Percentiles rank a stretch among this genome's conserved stretches.
phyloP scores from a whole-genome alignment of 2,888 invertebrate species.

The Drosophila nr. perissopoda region DNA sequence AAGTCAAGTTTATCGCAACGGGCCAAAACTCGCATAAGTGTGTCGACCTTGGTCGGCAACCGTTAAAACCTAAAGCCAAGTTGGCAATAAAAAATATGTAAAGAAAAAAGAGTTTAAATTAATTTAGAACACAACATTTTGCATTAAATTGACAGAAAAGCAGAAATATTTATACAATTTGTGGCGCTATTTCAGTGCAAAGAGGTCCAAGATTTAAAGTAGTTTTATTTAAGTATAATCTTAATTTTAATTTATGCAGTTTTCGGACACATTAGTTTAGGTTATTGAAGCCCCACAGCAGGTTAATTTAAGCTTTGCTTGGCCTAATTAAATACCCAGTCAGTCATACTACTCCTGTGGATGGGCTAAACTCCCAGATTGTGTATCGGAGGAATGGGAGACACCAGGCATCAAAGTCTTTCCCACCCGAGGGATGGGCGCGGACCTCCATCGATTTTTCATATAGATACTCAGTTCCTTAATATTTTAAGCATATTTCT shows the following conservation, averaged over 20 bases:
- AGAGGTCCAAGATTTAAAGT: not conserved
- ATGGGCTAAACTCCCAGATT: not conserved
- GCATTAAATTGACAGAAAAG: not conserved
- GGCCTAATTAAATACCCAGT: not conserved
- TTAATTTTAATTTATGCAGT: not conserved
- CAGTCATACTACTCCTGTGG: not conserved
- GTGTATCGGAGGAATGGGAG: not conserved
- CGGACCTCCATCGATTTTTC: not conserved
- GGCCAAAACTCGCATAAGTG: no score
- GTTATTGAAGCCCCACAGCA: not conserved
- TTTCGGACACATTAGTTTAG: not conserved
- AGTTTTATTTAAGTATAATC: not conserved
- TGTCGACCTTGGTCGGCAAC: no score
- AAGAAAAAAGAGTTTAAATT: not conserved
- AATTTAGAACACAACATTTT: not conserved
- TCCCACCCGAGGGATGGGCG: not conserved
- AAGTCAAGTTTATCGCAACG: no score
- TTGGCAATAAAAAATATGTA: not conserved
- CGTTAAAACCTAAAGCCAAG: not conserved
- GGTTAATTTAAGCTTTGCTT: not conserved
- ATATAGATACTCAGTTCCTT: not conserved
- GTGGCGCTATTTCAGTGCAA: not conserved
- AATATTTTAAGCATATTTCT: not conserved
- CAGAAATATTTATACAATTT: not conserved
- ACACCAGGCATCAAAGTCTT: not conserved